Evolutionary conservation across 2,113 vertebrate genomes (phyloP), one percentile per base, ranked within the genome.

Genomic region (Alligator mississippiensis): DNA sequence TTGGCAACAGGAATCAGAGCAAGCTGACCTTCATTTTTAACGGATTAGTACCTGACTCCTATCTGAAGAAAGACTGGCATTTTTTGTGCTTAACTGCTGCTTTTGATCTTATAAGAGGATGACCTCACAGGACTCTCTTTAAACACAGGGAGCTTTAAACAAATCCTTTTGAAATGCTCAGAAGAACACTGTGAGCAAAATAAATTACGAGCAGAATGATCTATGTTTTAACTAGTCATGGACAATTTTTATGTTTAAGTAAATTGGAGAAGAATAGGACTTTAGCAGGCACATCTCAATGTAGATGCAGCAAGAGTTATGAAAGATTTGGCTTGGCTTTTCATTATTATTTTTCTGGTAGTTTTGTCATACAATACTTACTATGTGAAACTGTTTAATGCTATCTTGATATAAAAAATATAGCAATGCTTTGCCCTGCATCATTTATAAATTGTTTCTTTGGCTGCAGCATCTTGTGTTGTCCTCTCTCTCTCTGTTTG

Each of bases 111-210:
- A 0, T 12, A 28, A 82, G 77, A 60, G 78, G 89, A 62, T 88
- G 82, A 93, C 90, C 85, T 92, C 77, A 25, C 14, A 89, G 80
- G 75, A 79, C 84, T 92, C 79, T 24, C 72, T 85, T 72, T 61
- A 89, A 96, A 76, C 86, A 88, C 80, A 24, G 83, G 63, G 88
- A n/a, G 70, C 87, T 86, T 76, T n/a, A 72, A 83, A 72, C 84
- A 58, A 91, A 82, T 76, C 88, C 59, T 93, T 77, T 61, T 93
- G 70, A 90, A 92, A 4, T 2, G 13, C 84, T 47, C 87, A 64
- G 74, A 57, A 9, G 0, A 21, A 62, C 55, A 19, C 64, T 84
- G 2, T 54, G 30, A 80, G 47, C 47, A 47, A 47, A 47, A 47
- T 47, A 47, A 47, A 47, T 47, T 47, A 47, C 2, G 47, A 47